phyloP scores from a whole-genome alignment of 2,888 invertebrate genomes.

The Leptothorax acervorum region DNA sequence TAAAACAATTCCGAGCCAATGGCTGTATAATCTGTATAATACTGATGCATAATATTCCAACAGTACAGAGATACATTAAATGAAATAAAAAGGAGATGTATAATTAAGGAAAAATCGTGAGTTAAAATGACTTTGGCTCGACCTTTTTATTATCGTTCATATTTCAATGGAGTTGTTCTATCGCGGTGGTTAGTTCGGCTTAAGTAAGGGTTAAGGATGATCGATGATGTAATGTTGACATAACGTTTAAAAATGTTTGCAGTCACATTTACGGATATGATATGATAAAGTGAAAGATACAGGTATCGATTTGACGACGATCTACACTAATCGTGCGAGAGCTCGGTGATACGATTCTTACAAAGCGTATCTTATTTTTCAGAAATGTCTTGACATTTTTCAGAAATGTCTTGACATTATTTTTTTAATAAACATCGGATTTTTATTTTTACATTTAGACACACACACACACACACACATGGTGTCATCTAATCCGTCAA shows the following conservation, averaged over 20 bases:
- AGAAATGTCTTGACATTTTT: not conserved
- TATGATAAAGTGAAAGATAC: conserved; percentile 30
- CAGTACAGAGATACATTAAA: not conserved
- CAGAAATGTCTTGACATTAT: not conserved
- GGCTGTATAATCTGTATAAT: not conserved
- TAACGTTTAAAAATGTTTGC: conserved; percentile 31
- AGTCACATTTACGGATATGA: conserved; percentile 35
- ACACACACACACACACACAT: not conserved
- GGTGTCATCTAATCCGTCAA: not conserved
- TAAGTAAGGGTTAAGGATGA: conserved; percentile 4
- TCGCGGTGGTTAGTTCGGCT: not conserved
- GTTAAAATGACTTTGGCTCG: not conserved
- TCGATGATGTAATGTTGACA: conserved; percentile 52
- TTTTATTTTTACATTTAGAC: not conserved
- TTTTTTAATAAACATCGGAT: not conserved
- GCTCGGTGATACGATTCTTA: not conserved
- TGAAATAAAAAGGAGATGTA: not conserved
- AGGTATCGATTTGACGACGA: conserved; percentile 24
- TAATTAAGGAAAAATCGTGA: not conserved
- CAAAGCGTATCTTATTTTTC: not conserved
- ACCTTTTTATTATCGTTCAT: not conserved
- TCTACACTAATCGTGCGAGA: not conserved
- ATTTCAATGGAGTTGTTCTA: conserved; percentile 5
- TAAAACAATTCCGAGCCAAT: not conserved
- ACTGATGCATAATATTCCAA: not conserved